Evolutionary conservation across 1,140 invertebrate genomes (phyloP).

Genomic region (Danaus melanippus): DNA sequence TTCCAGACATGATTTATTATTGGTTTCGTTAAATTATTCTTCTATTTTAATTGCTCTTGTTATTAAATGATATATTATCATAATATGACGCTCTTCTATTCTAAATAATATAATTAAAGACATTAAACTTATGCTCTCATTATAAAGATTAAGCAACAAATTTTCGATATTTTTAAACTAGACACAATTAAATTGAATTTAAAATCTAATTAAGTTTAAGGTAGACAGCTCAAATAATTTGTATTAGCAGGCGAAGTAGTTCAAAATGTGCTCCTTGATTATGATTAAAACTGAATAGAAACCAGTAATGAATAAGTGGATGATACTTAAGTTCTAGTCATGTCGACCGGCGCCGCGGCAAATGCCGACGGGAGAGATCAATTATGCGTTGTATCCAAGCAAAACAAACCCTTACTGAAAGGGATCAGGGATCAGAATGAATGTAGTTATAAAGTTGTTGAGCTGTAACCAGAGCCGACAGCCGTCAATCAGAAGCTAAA

Average conservation of each 20-base stretch:
- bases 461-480: conserved; percentile 62
- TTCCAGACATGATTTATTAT: conserved; percentile 43
- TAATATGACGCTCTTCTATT: too few relatives aligned
- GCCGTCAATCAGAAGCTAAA: conserved; percentile 69
- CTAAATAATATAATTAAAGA: too few relatives aligned
- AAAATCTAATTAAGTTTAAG: conserved; percentile 12
- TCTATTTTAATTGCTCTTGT: too few relatives aligned
- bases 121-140: neutral
- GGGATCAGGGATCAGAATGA: conserved; percentile 16
- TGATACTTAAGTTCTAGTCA: conserved; percentile 65
- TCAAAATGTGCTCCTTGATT: conserved; percentile 29
- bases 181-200: conserved; percentile 9
- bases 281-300: conserved; percentile 64
- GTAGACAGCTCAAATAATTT: conserved; percentile 12
- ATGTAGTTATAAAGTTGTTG: conserved; percentile 30
- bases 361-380: conserved; percentile 37
- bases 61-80: too few relatives aligned
- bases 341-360: conserved; percentile 60
- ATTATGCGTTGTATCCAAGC: conserved; percentile 5
- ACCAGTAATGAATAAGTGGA: conserved; percentile 63
- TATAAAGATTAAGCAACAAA: neutral
- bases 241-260: conserved; percentile 13
- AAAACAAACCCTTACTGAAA: conserved; percentile 28
- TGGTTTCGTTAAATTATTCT: conserved; percentile 8
- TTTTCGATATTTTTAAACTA: conserved; percentile 4